phyloP scores from a whole-genome alignment of 2,888 invertebrate genomes.

The Myopa testacea region DNA sequence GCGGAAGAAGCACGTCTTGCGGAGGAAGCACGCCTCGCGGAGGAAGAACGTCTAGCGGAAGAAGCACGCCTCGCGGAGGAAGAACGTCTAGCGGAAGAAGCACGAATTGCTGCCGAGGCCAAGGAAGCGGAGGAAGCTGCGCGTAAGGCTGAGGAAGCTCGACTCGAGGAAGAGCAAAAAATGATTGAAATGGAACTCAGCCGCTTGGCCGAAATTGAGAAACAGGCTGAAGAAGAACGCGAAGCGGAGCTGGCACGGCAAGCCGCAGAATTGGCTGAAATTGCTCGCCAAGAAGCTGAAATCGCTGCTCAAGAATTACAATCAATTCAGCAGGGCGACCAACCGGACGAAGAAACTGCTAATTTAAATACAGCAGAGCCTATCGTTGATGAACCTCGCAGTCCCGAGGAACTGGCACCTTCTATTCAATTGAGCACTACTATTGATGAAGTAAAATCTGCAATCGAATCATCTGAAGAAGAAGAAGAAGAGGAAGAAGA shows the following conservation, averaged over 20 bases:
- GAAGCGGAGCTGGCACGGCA: constrained; percentile 78
- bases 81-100: constrained; percentile 69
- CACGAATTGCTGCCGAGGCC: constrained; percentile 66
- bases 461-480: constrained; percentile 48
- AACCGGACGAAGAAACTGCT: constrained; percentile 49
- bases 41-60: constrained; percentile 68
- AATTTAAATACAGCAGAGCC: constrained; percentile 58
- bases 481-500: constrained; percentile 53
- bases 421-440: constrained; percentile 55
- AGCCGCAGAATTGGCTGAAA: constrained; percentile 78
- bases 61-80: constrained; percentile 68
- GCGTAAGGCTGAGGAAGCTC: constrained; percentile 69
- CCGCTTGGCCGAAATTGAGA: constrained; percentile 70
- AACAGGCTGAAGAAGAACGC: constrained; percentile 70
- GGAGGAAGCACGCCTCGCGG: constrained; percentile 66
- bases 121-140: constrained; percentile 69
- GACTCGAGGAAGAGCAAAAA: constrained; percentile 69
- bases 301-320: constrained; percentile 73
- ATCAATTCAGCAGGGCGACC: constrained; percentile 57
- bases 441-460: constrained; percentile 48
- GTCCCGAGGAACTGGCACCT: constrained; percentile 55
- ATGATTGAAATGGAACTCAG: constrained; percentile 71
- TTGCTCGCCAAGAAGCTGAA: constrained; percentile 74
- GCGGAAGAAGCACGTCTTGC: constrained; percentile 69
- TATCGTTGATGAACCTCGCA: constrained; percentile 67